Conservation (phyloP, 2,113 vertebrate species). For the Tragelaphus strepsiceros region DNA sequence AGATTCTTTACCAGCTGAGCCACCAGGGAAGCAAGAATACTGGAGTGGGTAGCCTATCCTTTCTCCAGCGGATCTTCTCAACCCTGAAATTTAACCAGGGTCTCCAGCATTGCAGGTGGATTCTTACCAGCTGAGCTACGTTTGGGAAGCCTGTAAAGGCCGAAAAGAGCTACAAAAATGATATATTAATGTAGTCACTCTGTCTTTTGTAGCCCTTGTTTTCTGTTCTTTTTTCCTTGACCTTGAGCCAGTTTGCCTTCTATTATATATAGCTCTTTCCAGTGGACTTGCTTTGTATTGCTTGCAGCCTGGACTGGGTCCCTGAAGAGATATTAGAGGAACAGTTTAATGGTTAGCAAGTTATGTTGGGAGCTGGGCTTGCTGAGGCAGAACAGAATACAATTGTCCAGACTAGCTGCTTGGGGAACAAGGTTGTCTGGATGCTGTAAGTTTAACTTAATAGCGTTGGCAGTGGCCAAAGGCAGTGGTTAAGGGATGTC, state of each 20-base stretch:
- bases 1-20: background rate
- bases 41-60: background rate
- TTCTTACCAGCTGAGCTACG: background rate
- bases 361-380: background rate
- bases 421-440: conserved; percentile 9
- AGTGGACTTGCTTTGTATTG: background rate
- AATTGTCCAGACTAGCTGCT: conserved; percentile 11
- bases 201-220: background rate
- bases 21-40: background rate
- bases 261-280: background rate
- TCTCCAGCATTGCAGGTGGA: background rate
- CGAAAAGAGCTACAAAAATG: background rate
- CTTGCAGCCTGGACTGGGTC: background rate
- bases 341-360: conserved; percentile 21
- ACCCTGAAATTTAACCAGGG: fast-evolving
- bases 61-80: background rate
- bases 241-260: background rate
- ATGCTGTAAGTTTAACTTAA: conserved; percentile 15
- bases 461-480: conserved; percentile 12
- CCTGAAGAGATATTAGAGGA: conserved; percentile 7
- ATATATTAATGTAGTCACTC: background rate
- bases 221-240: background rate
- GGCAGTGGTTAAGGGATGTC: background rate
- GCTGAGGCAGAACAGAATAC: conserved; percentile 26
- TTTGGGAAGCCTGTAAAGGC: background rate